Base-by-base conservation (phyloP, 2,888 invertebrate genomes). In the Tryphoninae sp. region DNA sequence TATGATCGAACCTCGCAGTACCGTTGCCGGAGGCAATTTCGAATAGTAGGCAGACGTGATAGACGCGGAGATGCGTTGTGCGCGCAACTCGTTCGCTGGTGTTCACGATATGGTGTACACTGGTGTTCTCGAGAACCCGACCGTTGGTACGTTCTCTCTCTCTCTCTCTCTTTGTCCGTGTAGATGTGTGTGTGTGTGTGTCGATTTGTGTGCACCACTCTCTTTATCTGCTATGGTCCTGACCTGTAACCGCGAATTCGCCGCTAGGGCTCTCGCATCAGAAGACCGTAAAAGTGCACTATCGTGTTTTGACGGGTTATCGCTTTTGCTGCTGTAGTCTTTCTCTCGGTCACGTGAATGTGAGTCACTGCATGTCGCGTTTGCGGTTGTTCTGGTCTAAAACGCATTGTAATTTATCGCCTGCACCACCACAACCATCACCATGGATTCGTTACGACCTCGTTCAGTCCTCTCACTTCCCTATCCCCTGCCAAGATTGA, bases 351-450 rank as follows among this genome's bases (percentile, higher is more conserved):
- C 22, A 16, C 16, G 13, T 26, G 45, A 22, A 61, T 11, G 62
- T 61, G 59, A 45, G 19, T 6, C 33, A 33, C 33, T 6, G 33
- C 33, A 6, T 33, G 33, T 33, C 33, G 33, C 51, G 69, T 40
- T 51, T 49, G 58, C 45, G 9, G 65, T 11, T 33, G 22, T 53
- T 58, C 59, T 51, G 58, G 33, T 65, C 62, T 51, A 45, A 78
- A 81, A 78, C 62, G 22, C 78, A 23, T 67, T 67, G 67, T 19
- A 83, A 83, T 83, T 83, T 81, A 83, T 83, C 64, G 81, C 77
- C 26, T 73, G 81, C 67, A 78, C 68, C 73, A 74, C 51, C 73
- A 65, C 65, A 58, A 84, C 88, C 90, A 65, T 65, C 45, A 67
- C 58, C 40, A 22, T 65, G 61, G 68, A 53, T 58, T 67, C 59